phyloP scores from a whole-genome alignment of 2,113 vertebrate species.

The Caranx ignobilis region DNA sequence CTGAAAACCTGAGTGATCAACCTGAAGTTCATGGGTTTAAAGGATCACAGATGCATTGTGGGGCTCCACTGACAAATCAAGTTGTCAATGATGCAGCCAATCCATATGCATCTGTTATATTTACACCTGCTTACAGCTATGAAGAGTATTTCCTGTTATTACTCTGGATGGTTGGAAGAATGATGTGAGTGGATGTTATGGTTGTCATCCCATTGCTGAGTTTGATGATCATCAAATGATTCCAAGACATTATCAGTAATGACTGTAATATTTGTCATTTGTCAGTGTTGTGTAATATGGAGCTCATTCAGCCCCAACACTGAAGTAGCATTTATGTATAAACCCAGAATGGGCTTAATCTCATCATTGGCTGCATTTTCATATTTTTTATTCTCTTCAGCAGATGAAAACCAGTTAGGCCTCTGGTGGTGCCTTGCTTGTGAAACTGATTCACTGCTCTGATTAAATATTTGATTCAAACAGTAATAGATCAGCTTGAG shows the following conservation, averaged over 20 bases:
- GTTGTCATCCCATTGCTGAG: neutral
- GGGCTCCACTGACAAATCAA: too few species aligned
- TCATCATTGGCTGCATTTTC: too few species aligned
- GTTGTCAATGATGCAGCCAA: too few species aligned
- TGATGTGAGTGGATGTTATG: neutral
- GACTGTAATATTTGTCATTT: neutral
- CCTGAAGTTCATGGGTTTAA: too few species aligned
- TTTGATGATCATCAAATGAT: neutral
- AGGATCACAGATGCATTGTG: too few species aligned
- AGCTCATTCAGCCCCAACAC: neutral
- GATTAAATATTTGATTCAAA: neutral
- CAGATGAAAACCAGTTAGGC: too few species aligned
- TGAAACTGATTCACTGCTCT: neutral
- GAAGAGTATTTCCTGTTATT: too few species aligned
- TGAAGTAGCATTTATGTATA: neutral
- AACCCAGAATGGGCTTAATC: neutral
- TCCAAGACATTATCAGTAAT: neutral
- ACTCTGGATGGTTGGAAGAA: too few species aligned
- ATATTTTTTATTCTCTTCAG: too few species aligned
- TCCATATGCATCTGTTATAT: too few species aligned
- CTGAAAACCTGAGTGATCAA: too few species aligned
- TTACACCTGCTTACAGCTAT: too few species aligned
- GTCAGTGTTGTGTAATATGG: neutral
- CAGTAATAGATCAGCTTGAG: neutral
- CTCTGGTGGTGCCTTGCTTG: neutral